Evolutionary conservation across 2,113 vertebrate species (phyloP).

Genomic region (Cyanocitta stelleri): DNA sequence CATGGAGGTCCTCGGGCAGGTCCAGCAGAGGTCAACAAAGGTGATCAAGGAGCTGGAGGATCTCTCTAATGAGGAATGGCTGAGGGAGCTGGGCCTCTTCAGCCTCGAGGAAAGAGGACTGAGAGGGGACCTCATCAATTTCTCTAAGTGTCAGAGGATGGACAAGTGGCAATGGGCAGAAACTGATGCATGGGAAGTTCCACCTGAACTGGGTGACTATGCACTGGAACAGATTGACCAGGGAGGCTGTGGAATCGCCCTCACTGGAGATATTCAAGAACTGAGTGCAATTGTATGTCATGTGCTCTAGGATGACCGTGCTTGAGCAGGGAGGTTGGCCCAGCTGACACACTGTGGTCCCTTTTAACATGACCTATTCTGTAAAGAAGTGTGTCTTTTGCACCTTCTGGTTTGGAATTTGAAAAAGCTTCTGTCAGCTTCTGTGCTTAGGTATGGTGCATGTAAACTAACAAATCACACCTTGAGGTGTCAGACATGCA

Average conservation of each 20-base stretch:
- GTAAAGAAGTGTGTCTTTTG: neutral
- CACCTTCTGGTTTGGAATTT: neutral
- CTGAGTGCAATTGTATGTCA: neutral
- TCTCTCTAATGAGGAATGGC: neutral
- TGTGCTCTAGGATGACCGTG: neutral
- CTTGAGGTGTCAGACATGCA: neutral
- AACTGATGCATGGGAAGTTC: neutral
- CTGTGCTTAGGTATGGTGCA: neutral
- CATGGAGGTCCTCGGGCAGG: neutral
- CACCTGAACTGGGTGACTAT: neutral
- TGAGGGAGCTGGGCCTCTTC: neutral
- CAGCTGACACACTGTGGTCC: neutral
- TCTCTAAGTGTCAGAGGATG: neutral
- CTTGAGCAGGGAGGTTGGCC: neutral
- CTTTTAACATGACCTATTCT: neutral
- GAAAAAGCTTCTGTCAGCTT: neutral
- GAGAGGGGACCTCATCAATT: neutral
- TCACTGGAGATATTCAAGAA: neutral
- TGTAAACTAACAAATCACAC: accelerated
- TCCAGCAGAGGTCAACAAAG: accelerated
- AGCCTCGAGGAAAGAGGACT: neutral
- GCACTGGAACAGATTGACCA: neutral
- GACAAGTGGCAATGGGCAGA: neutral
- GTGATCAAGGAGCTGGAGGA: neutral
- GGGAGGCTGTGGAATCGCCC: neutral